A percentile compares a stretch with the other conserved stretches of the same genome.
Evolutionary conservation across 2,888 invertebrate genomes (phyloP).

Genomic region (Oxytorus armatus): DNA sequence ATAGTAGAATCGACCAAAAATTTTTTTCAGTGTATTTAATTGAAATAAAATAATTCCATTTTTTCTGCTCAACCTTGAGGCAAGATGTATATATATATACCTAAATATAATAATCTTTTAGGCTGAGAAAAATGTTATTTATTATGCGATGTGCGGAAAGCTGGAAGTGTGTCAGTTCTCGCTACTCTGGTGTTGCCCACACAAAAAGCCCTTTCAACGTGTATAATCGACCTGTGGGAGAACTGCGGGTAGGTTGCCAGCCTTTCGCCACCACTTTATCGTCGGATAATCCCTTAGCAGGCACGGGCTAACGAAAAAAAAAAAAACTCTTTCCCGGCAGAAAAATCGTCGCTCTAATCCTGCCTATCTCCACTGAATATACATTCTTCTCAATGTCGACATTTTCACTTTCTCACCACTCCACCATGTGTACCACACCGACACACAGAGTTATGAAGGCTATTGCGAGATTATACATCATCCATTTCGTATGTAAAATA

Average conservation of each 20-base stretch:
- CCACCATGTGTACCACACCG: slow-evolving; percentile 4
- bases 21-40: no score
- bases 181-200: slow-evolving; percentile 3
- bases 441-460: not conserved
- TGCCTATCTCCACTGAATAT: slow-evolving; percentile 38
- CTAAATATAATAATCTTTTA: no score
- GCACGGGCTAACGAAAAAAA: slow-evolving; percentile 35
- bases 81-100: no score
- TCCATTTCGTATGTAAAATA: slow-evolving; percentile 5
- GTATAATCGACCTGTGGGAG: slow-evolving; percentile 33
- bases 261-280: slow-evolving; percentile 56
- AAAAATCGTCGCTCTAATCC: slow-evolving; percentile 53
- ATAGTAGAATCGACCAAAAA: no score
- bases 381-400: slow-evolving; percentile 21
- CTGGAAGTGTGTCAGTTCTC: slow-evolving; percentile 6
- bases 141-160: slow-evolving; percentile 3
- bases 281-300: slow-evolving; percentile 53
- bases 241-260: slow-evolving; percentile 53
- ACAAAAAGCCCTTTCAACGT: slow-evolving; percentile 22
- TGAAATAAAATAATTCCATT: no score
- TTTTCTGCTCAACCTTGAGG: no score
- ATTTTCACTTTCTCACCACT: slow-evolving; percentile 41
- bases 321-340: slow-evolving; percentile 48
- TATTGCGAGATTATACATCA: slow-evolving; percentile 6
- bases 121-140: slow-evolving; percentile 6